Evolutionary conservation across 2,797 vertebrate species (phyloP).

Genomic region (Malurus leucopterus): DNA sequence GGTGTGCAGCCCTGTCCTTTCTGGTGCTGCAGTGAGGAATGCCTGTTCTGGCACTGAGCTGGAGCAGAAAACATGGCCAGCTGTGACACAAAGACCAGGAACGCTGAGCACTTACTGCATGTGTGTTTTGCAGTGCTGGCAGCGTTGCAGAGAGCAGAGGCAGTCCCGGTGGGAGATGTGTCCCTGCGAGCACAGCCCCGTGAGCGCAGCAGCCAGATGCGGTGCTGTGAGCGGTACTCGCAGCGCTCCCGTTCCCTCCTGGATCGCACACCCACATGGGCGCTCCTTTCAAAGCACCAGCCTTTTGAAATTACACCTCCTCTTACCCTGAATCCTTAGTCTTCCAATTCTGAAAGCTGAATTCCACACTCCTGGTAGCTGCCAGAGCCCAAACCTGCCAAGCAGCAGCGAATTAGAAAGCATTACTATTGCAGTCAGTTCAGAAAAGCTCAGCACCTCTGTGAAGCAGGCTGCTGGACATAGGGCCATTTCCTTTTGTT

Average conservation of each 20-base stretch:
- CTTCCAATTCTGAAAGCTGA: background rate
- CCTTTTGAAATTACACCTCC: background rate
- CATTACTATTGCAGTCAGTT: background rate
- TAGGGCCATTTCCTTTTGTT: background rate
- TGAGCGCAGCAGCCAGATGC: rapidly evolving
- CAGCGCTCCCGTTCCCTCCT: background rate
- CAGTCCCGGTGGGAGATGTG: background rate
- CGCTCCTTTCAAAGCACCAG: background rate
- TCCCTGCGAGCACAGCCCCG: rapidly evolving
- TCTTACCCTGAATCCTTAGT: background rate
- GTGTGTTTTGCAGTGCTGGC: background rate
- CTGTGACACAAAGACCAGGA: background rate
- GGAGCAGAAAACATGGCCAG: background rate
- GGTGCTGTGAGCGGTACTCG: rapidly evolving
- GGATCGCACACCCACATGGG: background rate
- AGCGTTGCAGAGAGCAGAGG: background rate
- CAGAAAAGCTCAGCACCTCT: background rate
- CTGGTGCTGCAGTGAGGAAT: background rate
- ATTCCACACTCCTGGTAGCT: background rate
- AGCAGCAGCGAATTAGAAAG: background rate
- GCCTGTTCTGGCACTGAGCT: background rate
- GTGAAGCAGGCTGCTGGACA: background rate
- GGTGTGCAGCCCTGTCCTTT: background rate
- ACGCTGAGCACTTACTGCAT: rapidly evolving
- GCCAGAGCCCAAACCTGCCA: background rate